Evolutionary conservation across 1,140 invertebrate genomes (phyloP).

Genomic region (Ceratina calcarata): DNA sequence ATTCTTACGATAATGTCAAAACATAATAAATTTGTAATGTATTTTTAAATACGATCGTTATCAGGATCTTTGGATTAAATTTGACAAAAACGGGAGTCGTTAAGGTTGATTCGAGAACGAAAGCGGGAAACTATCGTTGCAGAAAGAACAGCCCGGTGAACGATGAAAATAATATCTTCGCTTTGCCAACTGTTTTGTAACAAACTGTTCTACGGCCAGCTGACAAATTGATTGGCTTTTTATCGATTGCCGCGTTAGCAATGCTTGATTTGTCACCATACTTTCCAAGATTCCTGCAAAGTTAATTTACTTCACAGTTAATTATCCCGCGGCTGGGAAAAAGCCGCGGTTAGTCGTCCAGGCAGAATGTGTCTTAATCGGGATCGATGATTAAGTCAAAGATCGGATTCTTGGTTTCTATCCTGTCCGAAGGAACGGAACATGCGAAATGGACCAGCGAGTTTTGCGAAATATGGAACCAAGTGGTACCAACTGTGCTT

Average conservation of each 20-base stretch:
- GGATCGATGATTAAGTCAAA: neutral
- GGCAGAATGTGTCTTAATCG: neutral
- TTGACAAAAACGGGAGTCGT: neutral
- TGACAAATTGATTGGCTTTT: constrained; percentile 43
- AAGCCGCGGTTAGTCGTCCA: neutral
- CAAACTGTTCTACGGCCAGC: neutral
- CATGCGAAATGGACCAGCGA: neutral
- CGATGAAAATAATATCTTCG: constrained; percentile 32
- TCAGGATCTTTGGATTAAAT: too few relatives aligned
- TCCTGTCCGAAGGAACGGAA: neutral
- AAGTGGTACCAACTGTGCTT: constrained; percentile 36
- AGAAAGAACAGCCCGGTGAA: constrained; percentile 31
- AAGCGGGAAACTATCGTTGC: constrained; percentile 30
- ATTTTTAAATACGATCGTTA: too few relatives aligned
- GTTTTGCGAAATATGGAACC: constrained; percentile 60
- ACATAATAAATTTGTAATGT: too few relatives aligned
- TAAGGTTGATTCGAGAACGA: constrained; percentile 17
- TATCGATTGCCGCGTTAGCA: constrained; percentile 9
- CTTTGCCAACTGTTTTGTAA: constrained; percentile 31
- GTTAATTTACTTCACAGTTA: neutral
- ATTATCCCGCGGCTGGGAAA: neutral
- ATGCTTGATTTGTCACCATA: constrained; percentile 12
- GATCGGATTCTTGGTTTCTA: neutral
- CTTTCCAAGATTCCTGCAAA: neutral
- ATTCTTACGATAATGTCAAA: too few relatives aligned